Evolutionary conservation across 64 coral and sea anemone species (phyloP), one percentile per base, ranked within the genome.

Genomic region (Stichodactyla mertensii): DNA sequence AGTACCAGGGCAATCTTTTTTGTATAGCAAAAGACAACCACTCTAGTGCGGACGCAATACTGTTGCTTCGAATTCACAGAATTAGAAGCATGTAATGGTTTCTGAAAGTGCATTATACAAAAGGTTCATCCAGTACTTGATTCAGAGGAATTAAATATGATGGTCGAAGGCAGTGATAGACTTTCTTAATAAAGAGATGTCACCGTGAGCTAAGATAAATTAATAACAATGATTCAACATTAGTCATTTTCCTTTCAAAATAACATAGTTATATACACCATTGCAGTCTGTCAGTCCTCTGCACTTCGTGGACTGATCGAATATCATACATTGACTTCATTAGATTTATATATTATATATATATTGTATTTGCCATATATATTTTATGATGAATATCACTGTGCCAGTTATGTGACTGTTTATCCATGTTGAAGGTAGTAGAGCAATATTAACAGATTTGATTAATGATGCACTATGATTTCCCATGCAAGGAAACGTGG

Each of bases 291-390:
- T 66, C 0, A 66, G 62, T 66, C 62, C 60, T 16, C 9, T 10
- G 57, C 57, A 59, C 9, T 59, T 59, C 9, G 60, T 15, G 22
- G 22, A n/a, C 18, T 18, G 62, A 20, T n/a, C 7, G 19, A 66
- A 74, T 74, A 74, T 74, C 23, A 23, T 71, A 27, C 66, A 71
- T 71, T 31, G 69, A 74, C 69, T 27, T 74, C 0, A 74, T 71
- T n/a, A 71, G 9, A 71, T 74, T 27, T 74, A 74, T 74, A 74
- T 74, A 74, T 74, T 74, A 74, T 10, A 23, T 74, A 74, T 10
- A 23, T 74, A 74, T 74, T 4, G 12, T 74, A 74, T 74, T 74
- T 74, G 69, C 24, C 69, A 74, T 74, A 74, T 74, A 74, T n/a
- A 26, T 31, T 74, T 9, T 45, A 45, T 45, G 36, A 45, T 45